A percentile compares a stretch with the other conserved stretches of the same genome.
These are phyloP conservation scores for Ateles fusciceps DNA, from an alignment of 2,797 vertebrate genomes.

Conservation along the genomic window DNA sequence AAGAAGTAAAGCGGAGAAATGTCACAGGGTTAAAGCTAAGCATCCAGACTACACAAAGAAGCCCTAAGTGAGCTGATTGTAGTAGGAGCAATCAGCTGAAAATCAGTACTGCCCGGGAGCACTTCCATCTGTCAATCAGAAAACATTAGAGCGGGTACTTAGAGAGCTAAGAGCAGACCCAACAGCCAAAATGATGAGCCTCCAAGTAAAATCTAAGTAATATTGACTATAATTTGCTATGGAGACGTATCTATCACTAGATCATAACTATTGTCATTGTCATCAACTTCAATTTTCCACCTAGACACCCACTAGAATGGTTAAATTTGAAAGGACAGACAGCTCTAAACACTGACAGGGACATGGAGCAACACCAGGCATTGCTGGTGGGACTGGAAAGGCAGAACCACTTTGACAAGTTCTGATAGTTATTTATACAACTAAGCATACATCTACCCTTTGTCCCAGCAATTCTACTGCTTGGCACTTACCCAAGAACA, in stretches of 20 bases:
- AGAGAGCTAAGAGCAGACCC: background rate
- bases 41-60: constrained; percentile 43
- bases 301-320: background rate
- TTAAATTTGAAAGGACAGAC: background rate
- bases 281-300: background rate
- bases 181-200: background rate
- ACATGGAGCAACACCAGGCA: fast-evolving
- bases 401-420: background rate
- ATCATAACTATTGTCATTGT: background rate
- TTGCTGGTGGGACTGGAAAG: background rate
- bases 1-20: background rate
- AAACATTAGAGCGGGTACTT: background rate
- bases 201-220: background rate
- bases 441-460: background rate
- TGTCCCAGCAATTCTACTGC: background rate
- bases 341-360: background rate
- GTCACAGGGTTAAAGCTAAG: constrained; percentile 23
- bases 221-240: background rate
- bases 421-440: background rate
- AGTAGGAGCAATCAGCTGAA: background rate
- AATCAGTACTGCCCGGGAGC: background rate
- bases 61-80: constrained; percentile 12
- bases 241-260: background rate
- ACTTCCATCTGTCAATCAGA: constrained; percentile 65
- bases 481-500: background rate